Base-by-base conservation (phyloP, 2,797 vertebrate species). In the Mormyrus hasselquistii region DNA sequence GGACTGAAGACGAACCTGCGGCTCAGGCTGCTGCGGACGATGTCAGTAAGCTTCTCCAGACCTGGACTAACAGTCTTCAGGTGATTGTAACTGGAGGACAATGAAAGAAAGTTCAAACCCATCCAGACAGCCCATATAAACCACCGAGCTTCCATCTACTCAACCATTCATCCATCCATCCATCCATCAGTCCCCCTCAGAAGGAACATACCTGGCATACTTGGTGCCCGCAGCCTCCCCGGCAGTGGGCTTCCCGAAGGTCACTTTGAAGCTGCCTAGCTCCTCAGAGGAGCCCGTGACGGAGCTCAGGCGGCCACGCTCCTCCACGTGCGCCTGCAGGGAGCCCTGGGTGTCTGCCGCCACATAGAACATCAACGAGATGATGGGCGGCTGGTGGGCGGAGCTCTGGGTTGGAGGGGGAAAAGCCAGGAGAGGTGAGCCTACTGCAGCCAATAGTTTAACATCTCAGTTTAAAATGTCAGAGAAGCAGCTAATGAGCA, bases 301-400 rank as follows among this genome's bases (percentile, higher is more conserved):
- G 0, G 95, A 96, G 0, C 95, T 95, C 38, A 99, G 93, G 8
- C 95, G 96, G 4, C 93, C 96, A 88, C 92, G 94, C 1, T 97
- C 95, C 90, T 97, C 97, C 53, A 96, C 59, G 1, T 96, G 95
- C 0, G 96, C 94, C 62, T 95, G 92, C 88, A 99, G 94, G 0
- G 91, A 92, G 29, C 97, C 98, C 89, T 98, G 97, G 12, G 95
- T 94, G 2, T 99, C 97, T 1, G 97, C 96, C 44, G 98, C 98
- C 41, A 97, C 92, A 2, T 99, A 99, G 94, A 99, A 97, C 94
- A 99, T 96, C 86, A 99, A 93, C 6, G 98, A 99, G 90, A 99
- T 91, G 69, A 97, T 96, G 2, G 94, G 95, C 0, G 93, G 90
- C 1, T 93, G 93, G n/a, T 94, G 52, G 0, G 93, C 92, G 0